These are phyloP conservation scores for Scaeva pyrastri DNA, from an alignment of 2,888 invertebrate species.

Conservation along the genomic window DNA sequence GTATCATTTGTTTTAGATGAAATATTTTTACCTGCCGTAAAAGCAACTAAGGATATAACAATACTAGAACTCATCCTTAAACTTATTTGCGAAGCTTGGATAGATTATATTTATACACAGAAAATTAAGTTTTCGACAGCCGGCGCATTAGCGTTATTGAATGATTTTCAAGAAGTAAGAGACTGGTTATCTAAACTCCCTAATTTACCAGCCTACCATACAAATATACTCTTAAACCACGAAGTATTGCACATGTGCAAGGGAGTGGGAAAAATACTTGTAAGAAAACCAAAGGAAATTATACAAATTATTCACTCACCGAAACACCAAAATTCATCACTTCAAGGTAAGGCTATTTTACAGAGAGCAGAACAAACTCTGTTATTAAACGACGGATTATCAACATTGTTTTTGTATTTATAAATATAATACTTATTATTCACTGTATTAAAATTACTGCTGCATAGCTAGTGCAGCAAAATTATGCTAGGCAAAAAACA, in stretches of 20 bases:
- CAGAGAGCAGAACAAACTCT: no score
- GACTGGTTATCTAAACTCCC: slow-evolving; percentile 90
- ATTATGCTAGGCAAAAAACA: no score
- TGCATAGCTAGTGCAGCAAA: no score
- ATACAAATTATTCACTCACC: slow-evolving; percentile 88
- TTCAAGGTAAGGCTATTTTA: slow-evolving; percentile 77
- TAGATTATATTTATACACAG: slow-evolving; percentile 93
- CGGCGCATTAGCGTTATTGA: slow-evolving; percentile 91
- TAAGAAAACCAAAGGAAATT: slow-evolving; percentile 93
- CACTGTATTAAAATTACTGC: no score
- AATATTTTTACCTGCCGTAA: slow-evolving; percentile 90
- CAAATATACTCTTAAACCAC: slow-evolving; percentile 84
- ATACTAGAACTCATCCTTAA: slow-evolving; percentile 91
- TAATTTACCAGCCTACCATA: slow-evolving; percentile 84
- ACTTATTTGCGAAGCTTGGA: slow-evolving; percentile 94
- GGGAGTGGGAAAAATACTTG: slow-evolving; percentile 91
- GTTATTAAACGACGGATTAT: no score
- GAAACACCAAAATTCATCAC: slow-evolving; percentile 78
- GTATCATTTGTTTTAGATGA: slow-evolving; percentile 90
- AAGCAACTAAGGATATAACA: slow-evolving; percentile 89
- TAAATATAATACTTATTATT: no score
- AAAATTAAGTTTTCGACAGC: slow-evolving; percentile 92
- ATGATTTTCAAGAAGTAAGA: slow-evolving; percentile 92
- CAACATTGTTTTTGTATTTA: background rate
- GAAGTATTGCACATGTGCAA: slow-evolving; percentile 88